Evolutionary conservation across 2,113 vertebrate genomes (phyloP), one percentile per base, ranked within the genome.

Genomic region (Antennarius striatus): DNA sequence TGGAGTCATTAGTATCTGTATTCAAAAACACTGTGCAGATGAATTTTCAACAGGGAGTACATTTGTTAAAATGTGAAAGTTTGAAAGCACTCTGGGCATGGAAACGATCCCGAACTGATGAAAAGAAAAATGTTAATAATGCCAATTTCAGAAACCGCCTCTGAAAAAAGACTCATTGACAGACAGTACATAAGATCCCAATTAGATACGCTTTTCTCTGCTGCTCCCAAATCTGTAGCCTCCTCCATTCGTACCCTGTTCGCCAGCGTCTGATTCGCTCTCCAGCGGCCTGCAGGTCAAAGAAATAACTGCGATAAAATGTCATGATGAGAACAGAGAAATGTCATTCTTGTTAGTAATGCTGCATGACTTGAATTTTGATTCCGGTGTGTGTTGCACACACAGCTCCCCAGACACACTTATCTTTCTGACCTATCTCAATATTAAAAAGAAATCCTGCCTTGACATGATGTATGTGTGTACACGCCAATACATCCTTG

Each of bases 281-380:
- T 62, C 59, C 70, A 53, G 60, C 0, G 68, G 56, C 62, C 75
- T 58, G 55, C 56, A 28, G 84, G 82, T 88, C 86, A 83, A 50
- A 74, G 65, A 70, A 78, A 84, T 70, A 56, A 66, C 82, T 68
- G 46, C 65, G 77, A 84, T 84, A 77, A 84, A 90, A 88, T 88
- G 86, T 84, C 86, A 86, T 79, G 81, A 88, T 84, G 82, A 82
- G 75, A 84, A 69, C 45, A 75, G 80, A 82, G 81, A 90, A 88
- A 88, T 85, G 84, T 76, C 84, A 85, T 17, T 82, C 84, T 73
- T 82, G 84, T 88, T 86, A 86, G 78, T 32, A 68, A 60, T 76
- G 75, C 66, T 70, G 73, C 75, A 83, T 85, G 83, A 83, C 83
- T 63, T 68, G 83, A 70, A 84, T 74, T 63, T 14, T 49, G 77